A percentile compares a stretch with the other conserved stretches of the same genome.
Evolutionary conservation across 2,797 vertebrate genomes (phyloP).

Genomic region (Cossypha dichroa): DNA sequence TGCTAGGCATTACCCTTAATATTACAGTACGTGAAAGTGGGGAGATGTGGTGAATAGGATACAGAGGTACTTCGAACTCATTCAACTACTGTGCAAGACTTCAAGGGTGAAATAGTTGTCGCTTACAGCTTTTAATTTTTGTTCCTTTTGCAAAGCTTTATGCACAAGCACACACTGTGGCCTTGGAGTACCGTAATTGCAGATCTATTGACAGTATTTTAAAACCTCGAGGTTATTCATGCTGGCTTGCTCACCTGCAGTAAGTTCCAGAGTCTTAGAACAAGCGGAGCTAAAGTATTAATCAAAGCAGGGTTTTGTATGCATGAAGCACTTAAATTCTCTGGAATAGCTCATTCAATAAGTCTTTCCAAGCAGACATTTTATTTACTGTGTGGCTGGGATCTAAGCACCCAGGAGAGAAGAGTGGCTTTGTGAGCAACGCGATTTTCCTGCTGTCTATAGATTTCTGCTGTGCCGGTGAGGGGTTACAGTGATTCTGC

Average conservation of each 20-base stretch:
- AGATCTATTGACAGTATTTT: conserved; percentile 29
- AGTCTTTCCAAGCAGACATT: background rate
- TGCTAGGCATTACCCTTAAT: conserved; percentile 47
- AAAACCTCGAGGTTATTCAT: background rate
- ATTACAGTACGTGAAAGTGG: background rate
- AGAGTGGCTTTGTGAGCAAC: background rate
- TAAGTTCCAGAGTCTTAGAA: conserved; percentile 15
- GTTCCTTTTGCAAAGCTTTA: conserved; percentile 25
- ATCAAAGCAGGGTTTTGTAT: background rate
- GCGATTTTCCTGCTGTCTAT: background rate
- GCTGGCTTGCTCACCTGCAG: conserved; percentile 35
- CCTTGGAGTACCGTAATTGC: conserved; percentile 39
- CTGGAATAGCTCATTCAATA: background rate
- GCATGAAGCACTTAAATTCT: background rate
- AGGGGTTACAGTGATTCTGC: background rate
- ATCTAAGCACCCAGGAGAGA: background rate
- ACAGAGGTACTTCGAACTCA: conserved; percentile 26
- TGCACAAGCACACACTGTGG: conserved; percentile 37
- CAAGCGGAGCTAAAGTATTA: background rate
- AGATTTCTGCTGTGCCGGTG: background rate
- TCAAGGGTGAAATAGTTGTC: conserved; percentile 43
- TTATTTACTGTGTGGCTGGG: background rate
- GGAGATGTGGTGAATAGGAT: background rate
- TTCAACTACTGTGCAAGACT: conserved; percentile 33
- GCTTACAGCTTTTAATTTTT: conserved; percentile 43